Percentiles rank a stretch among this genome's conserved stretches.
These are phyloP conservation scores for Eretmochelys imbricata DNA, from an alignment of 2,113 vertebrate genomes.

Conservation along the genomic window DNA sequence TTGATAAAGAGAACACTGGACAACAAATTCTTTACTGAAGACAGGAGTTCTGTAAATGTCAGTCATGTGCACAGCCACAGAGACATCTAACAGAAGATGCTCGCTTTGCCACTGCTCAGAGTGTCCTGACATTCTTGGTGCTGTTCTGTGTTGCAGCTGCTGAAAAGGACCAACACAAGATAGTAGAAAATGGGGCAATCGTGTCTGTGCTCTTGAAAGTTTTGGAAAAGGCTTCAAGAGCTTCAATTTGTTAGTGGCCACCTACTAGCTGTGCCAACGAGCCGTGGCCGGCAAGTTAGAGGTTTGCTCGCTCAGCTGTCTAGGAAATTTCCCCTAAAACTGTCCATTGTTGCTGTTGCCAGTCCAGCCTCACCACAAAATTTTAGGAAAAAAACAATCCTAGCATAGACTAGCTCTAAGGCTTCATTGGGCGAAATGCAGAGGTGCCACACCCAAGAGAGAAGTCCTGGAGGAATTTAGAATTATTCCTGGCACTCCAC, in stretches of 20 bases:
- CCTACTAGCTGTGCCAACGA: neutral
- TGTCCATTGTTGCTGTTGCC: neutral
- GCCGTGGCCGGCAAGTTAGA: rapidly evolving
- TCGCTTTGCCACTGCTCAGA: neutral
- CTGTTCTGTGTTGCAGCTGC: neutral
- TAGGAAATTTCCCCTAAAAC: neutral
- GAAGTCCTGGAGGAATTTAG: neutral
- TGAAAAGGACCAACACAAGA: neutral
- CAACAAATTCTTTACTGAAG: rapidly evolving
- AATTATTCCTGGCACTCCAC: neutral
- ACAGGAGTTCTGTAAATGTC: neutral
- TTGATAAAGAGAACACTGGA: neutral
- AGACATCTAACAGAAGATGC: neutral
- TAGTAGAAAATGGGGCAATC: rapidly evolving
- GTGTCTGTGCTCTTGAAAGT: neutral
- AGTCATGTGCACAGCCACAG: neutral
- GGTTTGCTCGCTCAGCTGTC: rapidly evolving
- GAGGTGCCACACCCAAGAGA: neutral
- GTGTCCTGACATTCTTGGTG: neutral
- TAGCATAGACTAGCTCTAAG: rapidly evolving
- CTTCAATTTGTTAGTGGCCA: neutral
- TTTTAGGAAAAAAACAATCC: too few species aligned
- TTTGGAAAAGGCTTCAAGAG: neutral
- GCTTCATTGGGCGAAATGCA: rapidly evolving
- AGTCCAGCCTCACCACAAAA: rapidly evolving